phyloP scores from a whole-genome alignment of 2,113 vertebrate species.

The Falcunculus frontatus region DNA sequence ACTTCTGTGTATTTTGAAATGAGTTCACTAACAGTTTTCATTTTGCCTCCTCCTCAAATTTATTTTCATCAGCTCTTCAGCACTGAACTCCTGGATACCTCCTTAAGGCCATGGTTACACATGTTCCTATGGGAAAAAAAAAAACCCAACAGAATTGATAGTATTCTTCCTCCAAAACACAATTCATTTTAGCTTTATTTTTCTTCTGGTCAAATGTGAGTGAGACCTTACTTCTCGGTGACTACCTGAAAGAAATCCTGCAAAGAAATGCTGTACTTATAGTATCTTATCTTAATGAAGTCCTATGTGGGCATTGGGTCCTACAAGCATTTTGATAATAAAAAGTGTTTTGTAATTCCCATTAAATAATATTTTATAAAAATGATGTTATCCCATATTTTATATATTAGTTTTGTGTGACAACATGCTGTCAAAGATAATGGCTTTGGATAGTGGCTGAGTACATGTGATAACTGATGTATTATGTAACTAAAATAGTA shows the following conservation, averaged over 20 bases:
- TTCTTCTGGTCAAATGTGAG: background rate
- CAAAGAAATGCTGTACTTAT: background rate
- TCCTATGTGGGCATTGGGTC: background rate
- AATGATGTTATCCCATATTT: background rate
- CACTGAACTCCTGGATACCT: background rate
- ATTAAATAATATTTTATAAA: background rate
- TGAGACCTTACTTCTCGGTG: background rate
- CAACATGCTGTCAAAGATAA: background rate
- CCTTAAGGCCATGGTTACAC: background rate
- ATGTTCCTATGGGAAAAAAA: background rate
- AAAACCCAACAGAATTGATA: background rate
- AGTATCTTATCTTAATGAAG: background rate
- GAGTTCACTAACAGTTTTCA: background rate
- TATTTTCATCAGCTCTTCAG: background rate
- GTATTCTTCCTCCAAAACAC: background rate
- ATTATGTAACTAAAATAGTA: background rate
- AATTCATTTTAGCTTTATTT: background rate
- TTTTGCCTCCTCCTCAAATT: background rate
- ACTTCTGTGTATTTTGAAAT: background rate
- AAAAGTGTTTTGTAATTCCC: background rate
- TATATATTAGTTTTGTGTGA: background rate
- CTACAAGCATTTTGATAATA: background rate
- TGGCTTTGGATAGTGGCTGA: background rate
- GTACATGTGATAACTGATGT: background rate
- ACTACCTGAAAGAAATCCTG: background rate